phyloP scores from a whole-genome alignment of 2,888 invertebrate species.

The Emmelina monodactyla region DNA sequence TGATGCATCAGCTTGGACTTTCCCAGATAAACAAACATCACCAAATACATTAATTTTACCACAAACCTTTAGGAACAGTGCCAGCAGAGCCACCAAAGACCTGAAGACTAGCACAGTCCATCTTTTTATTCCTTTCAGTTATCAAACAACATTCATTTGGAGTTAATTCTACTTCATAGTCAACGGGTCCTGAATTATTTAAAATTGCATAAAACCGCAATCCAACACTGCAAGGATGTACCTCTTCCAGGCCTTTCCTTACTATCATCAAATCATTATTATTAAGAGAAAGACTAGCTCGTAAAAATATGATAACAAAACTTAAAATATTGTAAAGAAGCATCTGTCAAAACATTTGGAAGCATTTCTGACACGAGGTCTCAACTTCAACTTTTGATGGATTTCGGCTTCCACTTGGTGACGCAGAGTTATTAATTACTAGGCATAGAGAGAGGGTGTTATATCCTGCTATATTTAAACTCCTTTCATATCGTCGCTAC shows the following conservation, averaged over 20 bases:
- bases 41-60: too few species aligned
- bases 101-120: constrained; percentile 32
- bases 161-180: constrained; percentile 27
- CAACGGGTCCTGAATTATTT: constrained; percentile 28
- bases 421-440: too few species aligned
- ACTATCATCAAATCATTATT: constrained; percentile 22
- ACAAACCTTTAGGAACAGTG: constrained; percentile 26
- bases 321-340: constrained; percentile 33
- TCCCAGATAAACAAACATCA: too few species aligned
- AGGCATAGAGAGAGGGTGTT: too few species aligned
- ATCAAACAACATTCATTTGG: constrained; percentile 40
- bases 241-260: constrained; percentile 22
- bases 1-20: too few species aligned
- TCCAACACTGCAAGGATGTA: constrained; percentile 25
- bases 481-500: too few species aligned
- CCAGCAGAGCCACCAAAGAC: constrained; percentile 28
- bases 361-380: not conserved
- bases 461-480: too few species aligned
- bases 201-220: constrained; percentile 31
- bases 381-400: too few species aligned
- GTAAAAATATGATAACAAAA: constrained; percentile 22
- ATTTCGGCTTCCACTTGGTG: too few species aligned
- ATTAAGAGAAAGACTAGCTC: constrained; percentile 16
- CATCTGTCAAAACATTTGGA: constrained; percentile 26
- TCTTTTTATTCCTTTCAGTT: constrained; percentile 15